A percentile compares a stretch with the other conserved stretches of the same genome.
Conservation (phyloP, 2,113 vertebrate species). For the Rhizomys pruinosus region DNA sequence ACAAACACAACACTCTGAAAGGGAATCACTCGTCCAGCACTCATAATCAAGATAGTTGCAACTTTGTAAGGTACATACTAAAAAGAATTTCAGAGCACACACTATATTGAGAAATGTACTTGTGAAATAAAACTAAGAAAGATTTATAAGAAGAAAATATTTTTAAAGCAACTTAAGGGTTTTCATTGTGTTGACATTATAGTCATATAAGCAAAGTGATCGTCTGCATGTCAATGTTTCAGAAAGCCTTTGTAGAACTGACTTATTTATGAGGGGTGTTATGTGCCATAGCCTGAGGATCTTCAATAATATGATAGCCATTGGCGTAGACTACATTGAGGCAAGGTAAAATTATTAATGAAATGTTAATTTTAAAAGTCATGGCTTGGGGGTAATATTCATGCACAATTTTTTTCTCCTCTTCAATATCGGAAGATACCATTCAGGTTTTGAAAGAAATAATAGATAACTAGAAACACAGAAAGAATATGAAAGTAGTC, state of each 20-base stretch:
- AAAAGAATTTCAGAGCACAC: slow-evolving; percentile 61
- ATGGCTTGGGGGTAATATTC: slow-evolving; percentile 18
- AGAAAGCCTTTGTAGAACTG: slow-evolving; percentile 70
- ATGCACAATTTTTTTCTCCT: slow-evolving; percentile 44
- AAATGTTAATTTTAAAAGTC: slow-evolving; percentile 56
- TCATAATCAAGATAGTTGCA: slow-evolving; percentile 58
- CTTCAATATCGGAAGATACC: slow-evolving; percentile 18
- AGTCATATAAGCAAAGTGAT: slow-evolving; percentile 68
- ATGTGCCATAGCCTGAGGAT: slow-evolving; percentile 30
- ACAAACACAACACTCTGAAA: slow-evolving; percentile 68
- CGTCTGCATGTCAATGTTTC: slow-evolving; percentile 61
- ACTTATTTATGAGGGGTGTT: slow-evolving; percentile 66
- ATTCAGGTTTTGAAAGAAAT: not conserved
- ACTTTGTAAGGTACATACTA: slow-evolving; percentile 38
- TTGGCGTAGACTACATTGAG: not conserved
- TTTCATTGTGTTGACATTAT: slow-evolving; percentile 68
- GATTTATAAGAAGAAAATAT: slow-evolving; percentile 66
- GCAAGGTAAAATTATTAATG: slow-evolving; percentile 44
- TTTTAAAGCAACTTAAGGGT: slow-evolving; percentile 64
- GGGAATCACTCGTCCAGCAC: slow-evolving; percentile 10
- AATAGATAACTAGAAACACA: not conserved
- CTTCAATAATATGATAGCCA: slow-evolving; percentile 36
- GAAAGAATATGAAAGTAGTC: not conserved
- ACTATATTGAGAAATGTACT: slow-evolving; percentile 63
- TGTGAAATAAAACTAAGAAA: slow-evolving; percentile 70